phyloP scores from a whole-genome alignment of 2,797 vertebrate genomes.

The Leuciscus waleckii region DNA sequence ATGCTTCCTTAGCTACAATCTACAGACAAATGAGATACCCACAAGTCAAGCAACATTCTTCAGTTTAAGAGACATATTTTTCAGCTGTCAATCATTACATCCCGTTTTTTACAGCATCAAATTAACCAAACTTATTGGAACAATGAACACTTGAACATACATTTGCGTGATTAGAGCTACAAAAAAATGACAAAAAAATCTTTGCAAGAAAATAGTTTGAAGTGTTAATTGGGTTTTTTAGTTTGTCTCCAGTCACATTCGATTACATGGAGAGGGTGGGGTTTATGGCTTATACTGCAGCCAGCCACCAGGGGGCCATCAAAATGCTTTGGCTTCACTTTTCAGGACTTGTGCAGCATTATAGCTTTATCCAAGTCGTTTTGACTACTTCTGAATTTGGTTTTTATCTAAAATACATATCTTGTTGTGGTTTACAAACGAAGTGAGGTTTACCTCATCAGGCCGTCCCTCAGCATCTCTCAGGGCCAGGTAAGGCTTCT shows the following conservation, averaged over 20 bases:
- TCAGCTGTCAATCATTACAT: not conserved
- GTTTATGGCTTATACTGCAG: not conserved
- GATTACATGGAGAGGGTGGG: not conserved
- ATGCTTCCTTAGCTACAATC: constrained; percentile 92
- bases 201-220: not conserved
- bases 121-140: not conserved
- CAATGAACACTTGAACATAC: too few relatives aligned
- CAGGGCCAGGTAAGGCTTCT: constrained; percentile 94
- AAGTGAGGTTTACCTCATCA: constrained; percentile 83
- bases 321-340: not conserved
- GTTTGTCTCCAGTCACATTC: not conserved
- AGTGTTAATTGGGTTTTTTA: not conserved
- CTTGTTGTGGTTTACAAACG: not conserved
- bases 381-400: not conserved
- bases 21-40: constrained; percentile 57
- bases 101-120: not conserved
- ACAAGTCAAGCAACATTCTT: not conserved
- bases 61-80: not conserved
- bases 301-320: not conserved
- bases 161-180: not conserved
- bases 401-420: not conserved
- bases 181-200: not conserved
- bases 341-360: not conserved
- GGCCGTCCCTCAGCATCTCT: constrained; percentile 92
- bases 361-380: not conserved